Evolutionary conservation across 2,888 invertebrate species (phyloP), one percentile per base, ranked within the genome.

Genomic region (Clitarchus hookeri): DNA sequence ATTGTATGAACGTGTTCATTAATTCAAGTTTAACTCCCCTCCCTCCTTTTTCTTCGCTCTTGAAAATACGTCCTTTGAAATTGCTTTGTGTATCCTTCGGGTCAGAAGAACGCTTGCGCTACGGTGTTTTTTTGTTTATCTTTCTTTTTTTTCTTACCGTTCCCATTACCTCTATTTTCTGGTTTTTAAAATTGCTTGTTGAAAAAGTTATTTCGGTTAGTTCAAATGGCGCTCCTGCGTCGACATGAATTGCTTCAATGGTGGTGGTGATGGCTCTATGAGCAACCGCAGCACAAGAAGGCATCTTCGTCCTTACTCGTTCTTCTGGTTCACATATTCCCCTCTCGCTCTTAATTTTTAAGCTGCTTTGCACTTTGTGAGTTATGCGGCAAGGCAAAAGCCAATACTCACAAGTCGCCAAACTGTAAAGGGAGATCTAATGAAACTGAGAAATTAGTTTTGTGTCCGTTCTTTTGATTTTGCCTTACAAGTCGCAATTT

Each of bases 191-290:
- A 65, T 48, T 65, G 65, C 65, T 65, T 65, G 23, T n/a, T 65
- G 65, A 65, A 65, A 65, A 65, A 65, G 65, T 65, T 65, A 65
- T 65, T 65, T 65, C 65, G 65, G 65, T n/a, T n/a, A 65, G 65
- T 65, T 65, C 65, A 65, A 65, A 65, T 65, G 65, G 8, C 65
- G 23, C 65, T 6, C 23, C n/a, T 65, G 65, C 65, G 65, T 65
- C 23, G 11, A 65, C 8, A n/a, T 65, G 65, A 65, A 65, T 65
- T 65, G 16, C 16, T 65, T 65, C 13, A 6, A 23, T 19, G 23
- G 65, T 16, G 16, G 65, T 19, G 19, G 65, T 13, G 19, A 65
- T 4, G 16, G 6, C 19, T 65, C 6, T 13, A 19, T 6, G 65
- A 19, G 65, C 65, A 65, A 65, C 65, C 6, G 23, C 65, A 16